Conservation (phyloP, 2,113 vertebrate species). For the Lophius piscatorius region DNA sequence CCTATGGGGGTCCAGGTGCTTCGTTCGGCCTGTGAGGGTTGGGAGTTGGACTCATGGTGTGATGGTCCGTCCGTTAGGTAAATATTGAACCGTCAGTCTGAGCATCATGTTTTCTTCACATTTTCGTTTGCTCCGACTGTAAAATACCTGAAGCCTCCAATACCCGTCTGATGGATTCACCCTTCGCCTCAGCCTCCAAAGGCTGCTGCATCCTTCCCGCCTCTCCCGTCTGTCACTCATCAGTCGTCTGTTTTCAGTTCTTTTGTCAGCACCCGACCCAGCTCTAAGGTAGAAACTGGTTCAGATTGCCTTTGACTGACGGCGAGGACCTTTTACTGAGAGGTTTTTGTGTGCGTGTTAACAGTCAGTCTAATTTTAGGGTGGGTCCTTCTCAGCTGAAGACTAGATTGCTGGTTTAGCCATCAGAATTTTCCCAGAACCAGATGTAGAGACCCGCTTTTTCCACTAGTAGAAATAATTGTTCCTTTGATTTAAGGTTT, state of each 20-base stretch:
- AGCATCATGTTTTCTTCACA: too few relatives aligned
- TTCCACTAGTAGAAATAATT: slow-evolving; percentile 57
- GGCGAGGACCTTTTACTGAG: slow-evolving; percentile 23
- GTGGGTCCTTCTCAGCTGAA: slow-evolving; percentile 40
- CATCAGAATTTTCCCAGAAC: slow-evolving; percentile 45
- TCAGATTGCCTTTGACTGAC: slow-evolving; percentile 38
- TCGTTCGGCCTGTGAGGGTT: too few relatives aligned
- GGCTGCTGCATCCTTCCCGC: too few relatives aligned
- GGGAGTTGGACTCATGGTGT: too few relatives aligned
- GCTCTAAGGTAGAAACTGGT: slow-evolving; percentile 41
- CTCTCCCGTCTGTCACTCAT: too few relatives aligned
- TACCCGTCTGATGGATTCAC: background rate
- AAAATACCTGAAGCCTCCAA: too few relatives aligned
- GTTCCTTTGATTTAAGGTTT: slow-evolving; percentile 61
- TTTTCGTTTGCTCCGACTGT: background rate
- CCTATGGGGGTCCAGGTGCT: too few relatives aligned
- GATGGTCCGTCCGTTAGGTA: too few relatives aligned
- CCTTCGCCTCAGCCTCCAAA: background rate
- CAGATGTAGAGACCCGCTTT: slow-evolving; percentile 58
- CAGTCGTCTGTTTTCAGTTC: slow-evolving; percentile 58
- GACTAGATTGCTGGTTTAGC: slow-evolving; percentile 37
- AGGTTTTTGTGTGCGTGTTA: slow-evolving; percentile 20
- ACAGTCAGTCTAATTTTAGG: slow-evolving; percentile 23
- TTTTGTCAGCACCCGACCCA: slow-evolving; percentile 30
- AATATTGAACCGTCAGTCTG: too few relatives aligned